Evolutionary conservation across 2,113 vertebrate genomes (phyloP), one percentile per base, ranked within the genome.

Genomic region (Natator depressus): DNA sequence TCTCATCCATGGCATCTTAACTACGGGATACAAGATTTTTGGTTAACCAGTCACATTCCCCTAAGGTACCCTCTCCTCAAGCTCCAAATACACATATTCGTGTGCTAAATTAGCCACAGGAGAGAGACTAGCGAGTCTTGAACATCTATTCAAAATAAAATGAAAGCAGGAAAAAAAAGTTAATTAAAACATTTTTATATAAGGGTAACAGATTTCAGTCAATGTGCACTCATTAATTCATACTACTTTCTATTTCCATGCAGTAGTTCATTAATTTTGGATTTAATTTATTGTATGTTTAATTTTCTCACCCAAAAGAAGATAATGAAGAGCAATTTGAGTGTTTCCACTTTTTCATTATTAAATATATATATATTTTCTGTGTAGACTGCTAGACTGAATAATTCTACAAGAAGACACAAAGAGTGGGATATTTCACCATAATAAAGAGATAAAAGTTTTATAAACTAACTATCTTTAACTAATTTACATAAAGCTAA

Each of bases 121-220:
- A 90, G 25, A 87, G 93, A 88, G 16, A 89, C 2, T 86, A 6
- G 14, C 55, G 42, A 46, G 42, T 55, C 24, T 42, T 27, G 6
- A 85, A 4, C 10, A 89, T 78, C 13, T 78, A 47, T 78, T 47
- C 14, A 42, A 47, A 78, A 78, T 25, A 47, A 76, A 84, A 78
- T 84, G 72, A 78, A 25, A 78, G 22, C 55, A 89, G 46, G 69
- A 76, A 88, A 80, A 86, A 90, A 20, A 1, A 47, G 2, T 87
- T 94, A 87, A 91, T 90, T 94, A 89, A 92, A 54, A 88, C 8
- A 42, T 42, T 81, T 96, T 92, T 86, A 76, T 29, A 42, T 81
- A 22, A 85, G 4, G 2, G 19, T 84, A 87, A 82, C 16, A 84
- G 53, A 93, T 65, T 89, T 94, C 79, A 92, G 59, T 72, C 57